These are phyloP conservation scores for Pluvialis apricaria DNA, from an alignment of 2,113 vertebrate species.

Conservation along the genomic window DNA sequence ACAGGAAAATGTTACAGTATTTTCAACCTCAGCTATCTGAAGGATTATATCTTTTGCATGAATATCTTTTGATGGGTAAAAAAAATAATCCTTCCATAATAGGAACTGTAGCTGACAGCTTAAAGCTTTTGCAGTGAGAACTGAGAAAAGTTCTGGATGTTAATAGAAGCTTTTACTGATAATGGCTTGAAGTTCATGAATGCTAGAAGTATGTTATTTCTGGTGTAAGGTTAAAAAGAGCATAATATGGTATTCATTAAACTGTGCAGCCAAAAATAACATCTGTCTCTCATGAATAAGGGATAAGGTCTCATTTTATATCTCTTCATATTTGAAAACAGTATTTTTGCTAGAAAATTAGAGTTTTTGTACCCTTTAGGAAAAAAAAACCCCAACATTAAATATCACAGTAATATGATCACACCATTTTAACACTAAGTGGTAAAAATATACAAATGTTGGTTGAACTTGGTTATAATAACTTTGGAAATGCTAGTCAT, in stretches of 20 bases:
- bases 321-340: conserved; percentile 62
- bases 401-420: conserved; percentile 15
- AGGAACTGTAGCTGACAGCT: not conserved
- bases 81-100: not conserved
- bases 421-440: not conserved
- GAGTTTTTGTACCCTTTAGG: conserved; percentile 19
- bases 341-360: conserved; percentile 56
- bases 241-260: conserved; percentile 73
- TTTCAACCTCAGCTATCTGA: not conserved
- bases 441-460: conserved; percentile 40
- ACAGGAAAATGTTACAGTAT: not conserved
- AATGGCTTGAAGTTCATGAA: conserved; percentile 63
- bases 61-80: not conserved
- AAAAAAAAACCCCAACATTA: conserved; percentile 42
- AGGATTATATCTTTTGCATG: not conserved
- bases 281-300: conserved; percentile 75
- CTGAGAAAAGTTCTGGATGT: conserved; percentile 47
- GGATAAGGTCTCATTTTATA: conserved; percentile 67
- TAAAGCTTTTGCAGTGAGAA: conserved; percentile 29
- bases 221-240: conserved; percentile 65
- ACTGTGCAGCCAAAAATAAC: conserved; percentile 74
- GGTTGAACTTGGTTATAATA: not conserved
- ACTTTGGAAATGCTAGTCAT: conserved; percentile 14
- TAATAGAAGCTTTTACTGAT: conserved; percentile 68
- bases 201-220: conserved; percentile 63